Base-by-base conservation (phyloP, 2,888 invertebrate genomes). In the Blastobasis adustella region DNA sequence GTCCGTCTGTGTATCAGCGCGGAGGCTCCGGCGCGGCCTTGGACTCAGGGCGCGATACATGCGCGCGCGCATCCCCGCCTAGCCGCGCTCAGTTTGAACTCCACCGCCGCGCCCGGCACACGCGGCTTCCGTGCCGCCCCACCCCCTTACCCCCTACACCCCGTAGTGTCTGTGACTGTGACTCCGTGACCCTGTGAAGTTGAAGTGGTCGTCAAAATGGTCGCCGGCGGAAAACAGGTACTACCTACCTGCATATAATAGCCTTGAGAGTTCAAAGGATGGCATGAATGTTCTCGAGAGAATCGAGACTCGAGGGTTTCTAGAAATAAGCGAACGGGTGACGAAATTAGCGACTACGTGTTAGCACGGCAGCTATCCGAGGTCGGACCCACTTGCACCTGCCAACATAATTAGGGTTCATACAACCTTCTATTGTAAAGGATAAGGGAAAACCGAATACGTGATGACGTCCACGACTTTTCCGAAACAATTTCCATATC, bases 161-260 rank as follows among this genome's bases (percentile, higher is more conserved):
- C 63, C 57, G 57, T 53, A 54, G 61, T 58, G 58, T 23, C 63
- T 71, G 80, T 73, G 73, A 61, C 69, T 73, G 77, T 80, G 79
- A 75, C 77, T 61, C 71, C 73, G 71, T 63, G 72, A 73, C 71
- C 81, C 83, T 83, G 70, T 60, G 65, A 79, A 76, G 70, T 73
- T 65, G 51, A 60, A 55, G 49, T 56, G 65, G 71, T 61, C 58
- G 62, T 52, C 82, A 87, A 68, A 66, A 89, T 89, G 89, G 89
- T 89, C 58, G 89, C 89, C 69, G 89, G 89, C 72, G 89, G 89
- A 62, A 89, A 89, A 77, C 89, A 89, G 89, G 89, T 89, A 78
- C 65, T 69, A 70, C 23, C 23, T 23, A 23, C 63, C 23, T 23
- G 61, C 57, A 7, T 7, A 41, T n/a, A 39, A 4, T 6, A 6